A percentile compares a stretch with the other conserved stretches of the same genome.
phyloP scores from a whole-genome alignment of 2,888 invertebrate species.

The Acholoe squamosa region DNA sequence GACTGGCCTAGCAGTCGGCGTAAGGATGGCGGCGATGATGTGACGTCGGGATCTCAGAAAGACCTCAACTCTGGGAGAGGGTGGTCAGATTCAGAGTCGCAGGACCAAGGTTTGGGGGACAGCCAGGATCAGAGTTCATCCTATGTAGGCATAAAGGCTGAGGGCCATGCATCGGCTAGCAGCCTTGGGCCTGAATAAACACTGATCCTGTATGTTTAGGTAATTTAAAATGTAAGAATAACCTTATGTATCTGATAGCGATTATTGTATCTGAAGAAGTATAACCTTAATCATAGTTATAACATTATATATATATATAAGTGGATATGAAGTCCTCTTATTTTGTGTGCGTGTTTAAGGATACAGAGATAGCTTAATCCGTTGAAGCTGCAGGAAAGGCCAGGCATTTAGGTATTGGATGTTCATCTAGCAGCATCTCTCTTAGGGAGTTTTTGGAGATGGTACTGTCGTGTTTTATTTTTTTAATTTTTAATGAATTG shows the following conservation, averaged over 20 bases:
- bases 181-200: background rate
- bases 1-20: slow-evolving; percentile 42
- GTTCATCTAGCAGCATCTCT: slow-evolving; percentile 37
- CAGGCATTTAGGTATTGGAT: slow-evolving; percentile 39
- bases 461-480: slow-evolving; percentile 46
- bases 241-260: background rate
- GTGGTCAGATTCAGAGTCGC: slow-evolving; percentile 36
- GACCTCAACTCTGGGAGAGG: background rate
- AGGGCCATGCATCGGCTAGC: background rate
- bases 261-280: background rate
- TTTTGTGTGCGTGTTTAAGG: background rate
- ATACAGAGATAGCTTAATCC: background rate
- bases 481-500: slow-evolving; percentile 60
- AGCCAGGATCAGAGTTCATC: background rate
- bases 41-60: background rate
- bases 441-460: slow-evolving; percentile 31
- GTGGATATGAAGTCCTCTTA: slow-evolving; percentile 42
- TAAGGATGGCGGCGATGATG: slow-evolving; percentile 4
- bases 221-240: background rate
- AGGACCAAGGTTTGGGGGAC: slow-evolving; percentile 43
- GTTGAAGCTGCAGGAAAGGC: slow-evolving; percentile 27
- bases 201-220: background rate
- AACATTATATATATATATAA: background rate
- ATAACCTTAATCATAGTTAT: slow-evolving; percentile 6
- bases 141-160: slow-evolving; percentile 5